Conservation (phyloP, 2,797 vertebrate species). For the Coluber constrictor region DNA sequence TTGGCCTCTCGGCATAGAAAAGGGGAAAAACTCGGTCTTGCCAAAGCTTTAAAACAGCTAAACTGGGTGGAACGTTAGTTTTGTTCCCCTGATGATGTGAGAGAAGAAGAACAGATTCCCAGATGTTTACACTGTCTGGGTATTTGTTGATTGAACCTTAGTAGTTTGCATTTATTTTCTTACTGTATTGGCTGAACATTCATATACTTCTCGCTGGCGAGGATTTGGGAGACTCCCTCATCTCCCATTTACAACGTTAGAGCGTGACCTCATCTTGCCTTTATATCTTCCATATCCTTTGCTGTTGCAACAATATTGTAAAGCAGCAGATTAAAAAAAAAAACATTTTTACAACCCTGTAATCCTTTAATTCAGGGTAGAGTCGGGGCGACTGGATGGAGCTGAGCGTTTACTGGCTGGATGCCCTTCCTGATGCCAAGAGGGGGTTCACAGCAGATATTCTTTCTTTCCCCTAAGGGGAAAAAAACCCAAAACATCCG, state of each 20-base stretch:
- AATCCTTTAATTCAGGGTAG: background rate
- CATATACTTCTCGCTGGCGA: background rate
- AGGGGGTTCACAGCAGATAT: background rate
- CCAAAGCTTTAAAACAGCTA: slow-evolving; percentile 45
- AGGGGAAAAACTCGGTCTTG: slow-evolving; percentile 33
- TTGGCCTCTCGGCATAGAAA: background rate
- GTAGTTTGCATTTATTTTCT: background rate
- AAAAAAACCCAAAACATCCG: background rate
- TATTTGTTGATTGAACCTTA: slow-evolving; percentile 24
- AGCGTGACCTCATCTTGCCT: slow-evolving; percentile 5
- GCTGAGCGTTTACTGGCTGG: background rate
- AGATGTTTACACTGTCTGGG: slow-evolving; percentile 26
- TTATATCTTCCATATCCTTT: background rate
- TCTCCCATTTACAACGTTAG: background rate
- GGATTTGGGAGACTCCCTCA: background rate
- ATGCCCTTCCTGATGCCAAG: background rate
- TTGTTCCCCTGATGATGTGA: slow-evolving; percentile 9
- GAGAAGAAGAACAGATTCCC: slow-evolving; percentile 6
- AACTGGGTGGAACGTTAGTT: slow-evolving; percentile 19
- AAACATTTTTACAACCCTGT: background rate
- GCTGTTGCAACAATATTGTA: background rate
- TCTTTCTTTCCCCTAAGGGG: background rate
- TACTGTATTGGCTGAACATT: slow-evolving; percentile 23
- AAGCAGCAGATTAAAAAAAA: background rate
- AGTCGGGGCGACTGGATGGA: background rate